Conservation (phyloP, 2,888 invertebrate species). For the Dryadula phaetusa region DNA sequence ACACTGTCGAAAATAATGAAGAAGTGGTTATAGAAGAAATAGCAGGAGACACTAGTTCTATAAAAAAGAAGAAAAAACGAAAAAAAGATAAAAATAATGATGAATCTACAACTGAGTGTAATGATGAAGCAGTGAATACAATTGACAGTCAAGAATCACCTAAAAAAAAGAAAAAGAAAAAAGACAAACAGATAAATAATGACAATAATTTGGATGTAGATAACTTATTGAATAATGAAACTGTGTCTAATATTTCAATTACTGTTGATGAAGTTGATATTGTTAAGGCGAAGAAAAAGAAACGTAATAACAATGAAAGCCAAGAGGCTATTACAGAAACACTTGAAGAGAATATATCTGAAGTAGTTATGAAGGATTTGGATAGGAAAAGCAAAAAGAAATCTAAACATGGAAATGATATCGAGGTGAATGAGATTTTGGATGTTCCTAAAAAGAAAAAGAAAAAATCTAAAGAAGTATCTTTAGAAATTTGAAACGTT, state of each 20-base stretch:
- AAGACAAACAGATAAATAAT: neutral
- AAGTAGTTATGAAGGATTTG: neutral
- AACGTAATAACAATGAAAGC: neutral
- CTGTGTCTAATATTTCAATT: neutral
- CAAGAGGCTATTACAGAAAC: neutral
- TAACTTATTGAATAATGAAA: neutral
- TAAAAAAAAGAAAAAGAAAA: conserved; percentile 14
- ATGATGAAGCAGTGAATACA: neutral
- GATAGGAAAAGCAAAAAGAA: conserved; percentile 41
- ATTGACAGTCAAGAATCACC: neutral
- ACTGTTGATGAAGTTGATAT: neutral
- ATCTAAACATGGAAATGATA: conserved; percentile 37
- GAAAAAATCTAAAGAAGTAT: conserved; percentile 28
- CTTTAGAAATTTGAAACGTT: conserved; percentile 21
- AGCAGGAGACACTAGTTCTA: neutral
- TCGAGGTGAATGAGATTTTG: neutral
- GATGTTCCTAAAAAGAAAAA: conserved; percentile 52
- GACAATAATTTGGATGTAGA: neutral
- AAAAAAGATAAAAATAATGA: conserved; percentile 8
- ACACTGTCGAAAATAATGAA: conserved; percentile 44
- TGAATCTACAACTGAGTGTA: neutral
- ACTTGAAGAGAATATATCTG: neutral
- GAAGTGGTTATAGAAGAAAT: conserved; percentile 1
- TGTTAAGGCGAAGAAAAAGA: conserved; percentile 1
- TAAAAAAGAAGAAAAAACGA: conserved; percentile 15